Conservation (phyloP, 1,140 invertebrate genomes). For the Dinoponera quadriceps region DNA sequence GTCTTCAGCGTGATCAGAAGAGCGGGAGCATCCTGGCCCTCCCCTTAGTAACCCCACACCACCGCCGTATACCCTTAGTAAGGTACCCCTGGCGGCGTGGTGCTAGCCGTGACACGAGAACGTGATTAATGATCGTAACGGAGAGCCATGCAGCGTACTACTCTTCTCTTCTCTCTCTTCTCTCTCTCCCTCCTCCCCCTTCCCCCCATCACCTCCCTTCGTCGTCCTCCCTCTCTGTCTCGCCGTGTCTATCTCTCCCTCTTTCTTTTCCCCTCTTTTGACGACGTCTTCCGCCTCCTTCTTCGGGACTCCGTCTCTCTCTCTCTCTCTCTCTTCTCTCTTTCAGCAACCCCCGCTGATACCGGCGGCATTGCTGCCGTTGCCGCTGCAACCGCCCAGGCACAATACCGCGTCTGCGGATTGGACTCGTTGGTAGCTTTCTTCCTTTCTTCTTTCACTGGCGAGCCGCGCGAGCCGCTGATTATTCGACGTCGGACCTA, state of each 20-base stretch:
- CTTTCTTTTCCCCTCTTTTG: conserved; percentile 58
- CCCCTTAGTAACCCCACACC: conserved; percentile 74
- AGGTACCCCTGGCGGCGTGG: conserved; percentile 84
- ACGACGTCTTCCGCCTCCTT: conserved; percentile 58
- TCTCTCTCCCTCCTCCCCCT: conserved; percentile 60
- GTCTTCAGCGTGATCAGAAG: conserved; percentile 77
- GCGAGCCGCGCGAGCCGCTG: conserved; percentile 35
- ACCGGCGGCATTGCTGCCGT: conserved; percentile 65
- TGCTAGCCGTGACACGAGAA: conserved; percentile 84
- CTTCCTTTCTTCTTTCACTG: conserved; percentile 58
- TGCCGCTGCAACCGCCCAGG: conserved; percentile 61
- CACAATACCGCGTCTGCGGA: conserved; percentile 59
- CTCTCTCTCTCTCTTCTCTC: conserved; percentile 65
- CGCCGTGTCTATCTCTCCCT: conserved; percentile 38
- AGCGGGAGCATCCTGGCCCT: conserved; percentile 80
- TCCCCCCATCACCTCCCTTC: conserved; percentile 23
- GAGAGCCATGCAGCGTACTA: conserved; percentile 81
- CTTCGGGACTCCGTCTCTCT: conserved; percentile 61
- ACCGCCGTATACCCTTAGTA: conserved; percentile 82
- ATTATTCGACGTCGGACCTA: conserved; percentile 43
- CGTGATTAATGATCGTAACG: conserved; percentile 85
- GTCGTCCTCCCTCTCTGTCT: conserved; percentile 53
- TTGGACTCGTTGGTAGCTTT: conserved; percentile 69
- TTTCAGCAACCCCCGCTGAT: conserved; percentile 73
- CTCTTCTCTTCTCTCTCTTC: conserved; percentile 59